Percentiles rank a stretch among this genome's conserved stretches.
phyloP scores from a whole-genome alignment of 1,140 invertebrate species.

The Bicyclus anynana region DNA sequence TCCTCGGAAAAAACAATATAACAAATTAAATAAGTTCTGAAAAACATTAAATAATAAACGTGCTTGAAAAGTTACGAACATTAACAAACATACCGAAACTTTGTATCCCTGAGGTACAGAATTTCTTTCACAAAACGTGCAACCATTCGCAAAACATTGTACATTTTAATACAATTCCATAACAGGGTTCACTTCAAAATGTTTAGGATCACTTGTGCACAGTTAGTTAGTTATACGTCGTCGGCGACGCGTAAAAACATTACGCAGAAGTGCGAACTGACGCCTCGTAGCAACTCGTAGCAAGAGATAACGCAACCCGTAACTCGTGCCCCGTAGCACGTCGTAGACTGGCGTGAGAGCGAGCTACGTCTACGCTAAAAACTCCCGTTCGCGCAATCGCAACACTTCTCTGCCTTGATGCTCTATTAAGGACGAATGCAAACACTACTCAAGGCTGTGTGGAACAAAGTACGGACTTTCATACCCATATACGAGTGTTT shows the following conservation, averaged over 20 bases:
- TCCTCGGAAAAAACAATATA: background rate
- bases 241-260: conserved; percentile 44
- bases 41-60: conserved; percentile 10
- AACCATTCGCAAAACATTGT: conserved; percentile 32
- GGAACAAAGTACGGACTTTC: background rate
- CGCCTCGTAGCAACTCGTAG: background rate
- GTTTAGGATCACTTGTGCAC: conserved; percentile 60
- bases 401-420: conserved; percentile 39
- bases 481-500: background rate
- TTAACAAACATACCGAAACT: conserved; percentile 46
- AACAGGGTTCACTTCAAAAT: conserved; percentile 49
- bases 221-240: conserved; percentile 47
- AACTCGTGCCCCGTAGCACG: conserved; percentile 29
- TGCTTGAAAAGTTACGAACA: conserved; percentile 14
- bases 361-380: conserved; percentile 38
- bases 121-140: conserved; percentile 40
- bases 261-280: conserved; percentile 26
- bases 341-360: conserved; percentile 45
- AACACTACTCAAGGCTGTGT: conserved; percentile 13
- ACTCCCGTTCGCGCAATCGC: conserved; percentile 60
- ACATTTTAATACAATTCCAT: conserved; percentile 22
- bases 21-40: conserved; percentile 29
- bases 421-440: conserved; percentile 28
- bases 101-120: conserved; percentile 41
- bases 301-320: conserved; percentile 10